These are phyloP conservation scores for Euphydryas editha DNA, from an alignment of 2,888 invertebrate species.

Conservation along the genomic window DNA sequence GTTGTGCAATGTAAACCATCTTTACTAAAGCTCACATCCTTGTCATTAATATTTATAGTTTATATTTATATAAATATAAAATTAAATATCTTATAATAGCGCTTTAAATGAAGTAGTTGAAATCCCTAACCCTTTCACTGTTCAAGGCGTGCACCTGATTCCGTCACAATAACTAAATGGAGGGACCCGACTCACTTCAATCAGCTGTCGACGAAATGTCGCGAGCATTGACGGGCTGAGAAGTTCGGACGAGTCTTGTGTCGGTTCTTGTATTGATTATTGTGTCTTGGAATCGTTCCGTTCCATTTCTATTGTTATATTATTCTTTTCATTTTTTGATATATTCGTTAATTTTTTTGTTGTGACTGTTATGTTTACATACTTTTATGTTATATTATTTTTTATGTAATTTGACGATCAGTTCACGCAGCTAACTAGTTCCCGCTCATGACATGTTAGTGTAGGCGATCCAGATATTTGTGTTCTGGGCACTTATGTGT, in stretches of 20 bases:
- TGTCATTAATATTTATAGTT: not conserved
- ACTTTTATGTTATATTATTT: no score
- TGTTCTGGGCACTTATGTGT: no score
- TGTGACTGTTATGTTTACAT: no score
- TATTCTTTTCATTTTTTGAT: not conserved
- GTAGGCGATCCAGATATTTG: no score
- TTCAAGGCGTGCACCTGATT: conserved; percentile 45
- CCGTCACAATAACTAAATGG: conserved; percentile 47
- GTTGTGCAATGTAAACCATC: no score
- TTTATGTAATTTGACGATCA: no score
- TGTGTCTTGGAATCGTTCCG: not conserved
- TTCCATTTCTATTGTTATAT: not conserved
- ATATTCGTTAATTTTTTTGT: not conserved
- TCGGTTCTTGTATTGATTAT: conserved; percentile 4
- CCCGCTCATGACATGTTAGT: no score
- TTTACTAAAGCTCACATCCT: no score
- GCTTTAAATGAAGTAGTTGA: not conserved
- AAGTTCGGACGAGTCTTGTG: conserved; percentile 33
- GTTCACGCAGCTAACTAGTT: no score
- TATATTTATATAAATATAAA: not conserved
- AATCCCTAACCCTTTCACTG: conserved; percentile 41
- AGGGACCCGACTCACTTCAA: conserved; percentile 47
- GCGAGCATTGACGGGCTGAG: conserved; percentile 42
- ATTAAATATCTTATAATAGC: not conserved
- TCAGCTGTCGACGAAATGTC: conserved; percentile 48